Conservation (phyloP, 2,113 vertebrate species). For the Ahaetulla prasina region DNA sequence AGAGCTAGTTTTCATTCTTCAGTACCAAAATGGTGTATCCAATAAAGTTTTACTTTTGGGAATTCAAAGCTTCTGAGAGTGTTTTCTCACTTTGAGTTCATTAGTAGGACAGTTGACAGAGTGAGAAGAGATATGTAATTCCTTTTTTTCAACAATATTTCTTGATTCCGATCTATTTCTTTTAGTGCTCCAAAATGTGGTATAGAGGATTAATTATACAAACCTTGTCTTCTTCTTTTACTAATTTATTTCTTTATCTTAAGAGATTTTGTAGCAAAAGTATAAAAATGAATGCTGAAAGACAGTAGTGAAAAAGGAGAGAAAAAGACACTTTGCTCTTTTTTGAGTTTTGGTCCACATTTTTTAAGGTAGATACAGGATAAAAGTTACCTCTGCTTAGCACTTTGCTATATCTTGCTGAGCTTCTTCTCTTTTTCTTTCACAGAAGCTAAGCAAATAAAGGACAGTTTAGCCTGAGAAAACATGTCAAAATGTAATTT, state of each 20-base stretch:
- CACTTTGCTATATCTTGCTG: neutral
- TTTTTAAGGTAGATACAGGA: neutral
- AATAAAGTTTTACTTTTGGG: no score
- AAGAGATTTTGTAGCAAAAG: neutral
- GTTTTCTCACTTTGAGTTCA: no score
- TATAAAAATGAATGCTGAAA: neutral
- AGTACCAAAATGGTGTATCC: no score
- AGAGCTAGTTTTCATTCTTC: no score
- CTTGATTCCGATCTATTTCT: neutral
- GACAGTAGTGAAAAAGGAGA: neutral
- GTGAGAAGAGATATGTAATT: neutral
- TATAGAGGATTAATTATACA: slow-evolving; percentile 28
- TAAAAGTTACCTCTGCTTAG: neutral
- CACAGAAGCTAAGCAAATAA: neutral
- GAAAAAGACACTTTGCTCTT: slow-evolving; percentile 3
- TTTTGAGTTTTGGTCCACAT: neutral
- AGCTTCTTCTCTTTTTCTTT: neutral
- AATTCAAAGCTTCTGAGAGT: no score
- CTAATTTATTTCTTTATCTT: slow-evolving; percentile 6
- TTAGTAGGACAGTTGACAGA: neutral
- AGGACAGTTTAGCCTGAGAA: neutral
- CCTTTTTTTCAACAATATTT: neutral
- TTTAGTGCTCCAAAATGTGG: neutral
- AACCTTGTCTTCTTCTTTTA: slow-evolving; percentile 30
- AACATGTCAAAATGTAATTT: neutral